These are phyloP conservation scores for Sipunculus nudus DNA, from an alignment of 2,888 invertebrate species.

Conservation along the genomic window DNA sequence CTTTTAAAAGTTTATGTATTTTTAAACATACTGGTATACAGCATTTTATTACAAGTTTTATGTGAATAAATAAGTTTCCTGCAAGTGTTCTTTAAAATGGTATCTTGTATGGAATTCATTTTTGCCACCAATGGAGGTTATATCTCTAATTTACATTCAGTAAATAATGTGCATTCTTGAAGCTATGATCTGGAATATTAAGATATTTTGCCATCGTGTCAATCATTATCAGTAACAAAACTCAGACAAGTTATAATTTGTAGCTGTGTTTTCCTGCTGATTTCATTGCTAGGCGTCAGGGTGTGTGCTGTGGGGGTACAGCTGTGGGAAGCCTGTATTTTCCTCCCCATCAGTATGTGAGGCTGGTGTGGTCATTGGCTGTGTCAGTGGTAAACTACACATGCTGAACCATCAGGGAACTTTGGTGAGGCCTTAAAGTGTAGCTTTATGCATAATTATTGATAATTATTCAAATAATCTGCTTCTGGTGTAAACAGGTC, in stretches of 20 bases:
- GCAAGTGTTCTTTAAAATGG: too few species aligned
- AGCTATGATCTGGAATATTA: too few species aligned
- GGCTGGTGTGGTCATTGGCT: constrained; percentile 52
- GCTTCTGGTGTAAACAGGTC: too few species aligned
- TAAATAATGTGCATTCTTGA: too few species aligned
- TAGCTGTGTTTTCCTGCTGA: constrained; percentile 3
- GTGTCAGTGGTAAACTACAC: constrained; percentile 60
- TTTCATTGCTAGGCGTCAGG: constrained; percentile 67
- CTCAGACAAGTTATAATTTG: too few species aligned
- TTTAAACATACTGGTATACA: too few species aligned
- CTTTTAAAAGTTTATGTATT: too few species aligned
- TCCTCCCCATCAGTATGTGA: constrained; percentile 69
- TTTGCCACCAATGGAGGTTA: background rate
- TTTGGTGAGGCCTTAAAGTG: constrained; percentile 43
- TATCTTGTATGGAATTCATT: background rate
- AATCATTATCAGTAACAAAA: too few species aligned
- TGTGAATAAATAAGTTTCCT: too few species aligned
- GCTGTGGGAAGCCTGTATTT: constrained; percentile 74
- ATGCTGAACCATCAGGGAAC: constrained; percentile 47
- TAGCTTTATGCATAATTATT: background rate
- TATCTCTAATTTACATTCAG: background rate
- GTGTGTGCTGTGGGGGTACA: constrained; percentile 71
- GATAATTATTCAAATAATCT: background rate
- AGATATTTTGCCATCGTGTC: too few species aligned
- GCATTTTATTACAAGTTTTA: too few species aligned